phyloP scores from a whole-genome alignment of 1,140 invertebrate species.

The Euwallacea similis region DNA sequence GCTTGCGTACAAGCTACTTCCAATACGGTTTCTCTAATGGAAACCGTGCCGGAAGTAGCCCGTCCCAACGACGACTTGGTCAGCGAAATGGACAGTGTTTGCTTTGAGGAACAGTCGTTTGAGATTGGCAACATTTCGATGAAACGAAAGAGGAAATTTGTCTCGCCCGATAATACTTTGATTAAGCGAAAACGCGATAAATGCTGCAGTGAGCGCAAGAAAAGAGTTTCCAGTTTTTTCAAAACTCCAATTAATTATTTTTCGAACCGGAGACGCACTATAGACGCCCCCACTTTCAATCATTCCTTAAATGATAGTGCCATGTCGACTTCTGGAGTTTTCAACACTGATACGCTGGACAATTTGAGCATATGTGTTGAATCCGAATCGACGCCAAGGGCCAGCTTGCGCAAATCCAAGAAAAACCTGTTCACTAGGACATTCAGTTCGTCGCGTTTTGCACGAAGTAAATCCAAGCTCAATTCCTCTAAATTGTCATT shows the following conservation, averaged over 20 bases:
- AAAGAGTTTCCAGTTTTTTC: slow-evolving; percentile 49
- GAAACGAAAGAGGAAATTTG: slow-evolving; percentile 47
- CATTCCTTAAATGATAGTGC: slow-evolving; percentile 49
- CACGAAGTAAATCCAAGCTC: slow-evolving; percentile 38
- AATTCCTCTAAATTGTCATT: slow-evolving; percentile 44
- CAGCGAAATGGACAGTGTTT: slow-evolving; percentile 37
- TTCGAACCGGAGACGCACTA: slow-evolving; percentile 50
- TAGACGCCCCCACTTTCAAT: slow-evolving; percentile 43
- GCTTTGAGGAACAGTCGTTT: slow-evolving; percentile 41
- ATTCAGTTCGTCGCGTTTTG: slow-evolving; percentile 51
- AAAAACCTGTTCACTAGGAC: slow-evolving; percentile 51
- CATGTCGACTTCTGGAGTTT: slow-evolving; percentile 49
- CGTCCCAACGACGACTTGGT: slow-evolving; percentile 40
- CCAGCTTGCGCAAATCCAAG: slow-evolving; percentile 41
- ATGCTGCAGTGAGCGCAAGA: slow-evolving; percentile 48
- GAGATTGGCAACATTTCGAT: slow-evolving; percentile 29
- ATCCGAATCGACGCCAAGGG: slow-evolving; percentile 28
- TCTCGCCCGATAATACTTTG: slow-evolving; percentile 41
- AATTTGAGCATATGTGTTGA: slow-evolving; percentile 44
- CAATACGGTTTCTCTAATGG: slow-evolving; percentile 35
- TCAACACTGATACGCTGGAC: slow-evolving; percentile 48
- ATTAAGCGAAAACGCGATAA: slow-evolving; percentile 48
- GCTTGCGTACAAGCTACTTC: slow-evolving; percentile 23
- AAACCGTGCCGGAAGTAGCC: slow-evolving; percentile 47
- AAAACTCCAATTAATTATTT: slow-evolving; percentile 51